Conservation (phyloP, 2,797 vertebrate genomes). For the Melanotaenia parkinsoni region DNA sequence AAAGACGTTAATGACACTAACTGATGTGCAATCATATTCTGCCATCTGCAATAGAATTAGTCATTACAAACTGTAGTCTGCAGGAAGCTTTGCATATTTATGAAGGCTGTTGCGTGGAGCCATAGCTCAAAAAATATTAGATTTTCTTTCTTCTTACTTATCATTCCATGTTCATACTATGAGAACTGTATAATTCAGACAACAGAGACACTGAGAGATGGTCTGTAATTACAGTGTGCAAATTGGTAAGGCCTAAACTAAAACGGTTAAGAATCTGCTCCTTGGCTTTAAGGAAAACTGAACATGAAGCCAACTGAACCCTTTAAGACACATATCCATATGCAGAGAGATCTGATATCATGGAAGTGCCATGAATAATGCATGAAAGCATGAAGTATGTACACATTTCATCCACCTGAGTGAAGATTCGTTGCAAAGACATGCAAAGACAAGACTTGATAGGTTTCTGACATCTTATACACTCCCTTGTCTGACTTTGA, state of each 20-base stretch:
- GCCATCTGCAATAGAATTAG: neutral
- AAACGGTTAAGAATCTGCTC: neutral
- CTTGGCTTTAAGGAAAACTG: neutral
- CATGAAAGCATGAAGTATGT: neutral
- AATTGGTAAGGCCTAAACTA: conserved; percentile 9
- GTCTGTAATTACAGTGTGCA: conserved; percentile 10
- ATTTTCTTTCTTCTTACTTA: neutral
- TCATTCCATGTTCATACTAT: conserved; percentile 2
- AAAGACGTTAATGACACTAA: conserved; percentile 1
- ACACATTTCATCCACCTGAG: conserved; percentile 16
- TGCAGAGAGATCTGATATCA: conserved; percentile 2
- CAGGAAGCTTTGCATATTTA: conserved; percentile 19
- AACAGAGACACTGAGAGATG: conserved; percentile 3
- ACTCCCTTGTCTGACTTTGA: conserved; percentile 9
- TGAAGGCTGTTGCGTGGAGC: conserved; percentile 9
- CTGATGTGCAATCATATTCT: conserved; percentile 14
- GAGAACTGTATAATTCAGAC: conserved; percentile 6
- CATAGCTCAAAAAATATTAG: neutral
- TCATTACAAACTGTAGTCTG: conserved; percentile 8
- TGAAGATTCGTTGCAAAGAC: neutral
- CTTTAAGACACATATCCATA: neutral
- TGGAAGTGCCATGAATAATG: conserved; percentile 16
- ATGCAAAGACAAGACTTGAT: neutral
- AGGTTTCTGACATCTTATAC: conserved; percentile 11
- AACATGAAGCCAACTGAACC: neutral